Conservation (phyloP, 2,797 vertebrate genomes). For the Poliocrania exsul region DNA sequence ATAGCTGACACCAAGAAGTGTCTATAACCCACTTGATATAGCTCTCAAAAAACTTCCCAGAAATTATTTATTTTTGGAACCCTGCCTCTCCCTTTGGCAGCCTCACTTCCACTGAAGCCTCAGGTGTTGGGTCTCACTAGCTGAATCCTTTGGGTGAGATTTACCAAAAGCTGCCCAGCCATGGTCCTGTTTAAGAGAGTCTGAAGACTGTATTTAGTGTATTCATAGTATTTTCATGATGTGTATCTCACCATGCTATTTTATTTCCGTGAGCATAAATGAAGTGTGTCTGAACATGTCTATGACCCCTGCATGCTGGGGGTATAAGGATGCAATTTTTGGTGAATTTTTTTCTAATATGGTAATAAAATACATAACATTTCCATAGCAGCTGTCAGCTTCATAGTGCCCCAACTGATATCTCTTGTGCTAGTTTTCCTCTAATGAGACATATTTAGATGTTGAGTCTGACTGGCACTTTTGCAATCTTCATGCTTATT, state of each 20-base stretch:
- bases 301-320: neutral
- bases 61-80: neutral
- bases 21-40: rapidly evolving
- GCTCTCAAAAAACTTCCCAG: neutral
- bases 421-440: neutral
- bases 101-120: neutral
- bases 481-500: neutral
- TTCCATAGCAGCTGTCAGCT: neutral
- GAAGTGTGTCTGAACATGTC: neutral
- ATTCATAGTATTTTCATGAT: neutral
- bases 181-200: neutral
- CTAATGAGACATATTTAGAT: neutral
- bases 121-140: neutral
- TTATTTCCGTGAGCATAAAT: neutral
- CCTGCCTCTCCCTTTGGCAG: neutral
- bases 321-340: neutral
- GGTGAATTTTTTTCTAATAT: neutral
- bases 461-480: neutral
- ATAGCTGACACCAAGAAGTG: neutral
- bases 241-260: neutral
- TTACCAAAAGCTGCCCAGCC: neutral
- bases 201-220: neutral
- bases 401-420: neutral
- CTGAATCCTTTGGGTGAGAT: neutral
- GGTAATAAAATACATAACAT: neutral